These are phyloP conservation scores for Phataginus tetradactyla DNA, from an alignment of 2,797 vertebrate genomes.

Conservation along the genomic window DNA sequence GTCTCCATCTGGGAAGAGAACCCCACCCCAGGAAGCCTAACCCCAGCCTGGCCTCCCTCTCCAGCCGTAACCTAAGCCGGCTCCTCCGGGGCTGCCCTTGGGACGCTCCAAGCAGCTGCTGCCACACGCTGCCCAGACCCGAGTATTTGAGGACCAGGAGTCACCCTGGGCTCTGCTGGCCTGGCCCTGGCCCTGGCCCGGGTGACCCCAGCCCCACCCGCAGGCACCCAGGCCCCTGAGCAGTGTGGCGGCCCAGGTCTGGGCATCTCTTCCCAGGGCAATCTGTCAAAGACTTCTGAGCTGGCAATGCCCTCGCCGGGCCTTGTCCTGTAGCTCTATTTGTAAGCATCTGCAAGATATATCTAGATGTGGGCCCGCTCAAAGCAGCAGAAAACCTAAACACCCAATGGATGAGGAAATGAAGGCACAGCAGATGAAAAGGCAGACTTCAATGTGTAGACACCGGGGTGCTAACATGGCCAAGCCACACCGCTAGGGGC, in stretches of 20 bases:
- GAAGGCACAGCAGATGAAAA: background rate
- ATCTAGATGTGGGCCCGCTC: background rate
- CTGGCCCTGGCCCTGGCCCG: background rate
- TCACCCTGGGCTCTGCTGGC: background rate
- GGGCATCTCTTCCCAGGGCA: background rate
- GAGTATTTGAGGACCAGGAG: background rate
- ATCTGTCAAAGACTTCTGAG: background rate
- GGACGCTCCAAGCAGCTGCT: background rate
- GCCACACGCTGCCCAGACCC: background rate
- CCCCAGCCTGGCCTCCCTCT: background rate
- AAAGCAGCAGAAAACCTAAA: background rate
- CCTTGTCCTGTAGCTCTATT: background rate
- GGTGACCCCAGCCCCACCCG: background rate
- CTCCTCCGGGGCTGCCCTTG: background rate
- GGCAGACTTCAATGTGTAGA: background rate
- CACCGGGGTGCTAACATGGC: background rate
- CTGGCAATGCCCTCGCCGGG: background rate
- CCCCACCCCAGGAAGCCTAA: background rate
- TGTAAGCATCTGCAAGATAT: background rate
- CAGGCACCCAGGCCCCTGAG: background rate
- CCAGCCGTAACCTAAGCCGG: background rate
- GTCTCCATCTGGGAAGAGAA: background rate
- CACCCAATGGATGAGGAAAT: background rate
- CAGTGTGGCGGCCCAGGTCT: no score
- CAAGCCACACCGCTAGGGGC: background rate